Base-by-base conservation (phyloP, 2,113 vertebrate species). In the Tursiops truncatus region DNA sequence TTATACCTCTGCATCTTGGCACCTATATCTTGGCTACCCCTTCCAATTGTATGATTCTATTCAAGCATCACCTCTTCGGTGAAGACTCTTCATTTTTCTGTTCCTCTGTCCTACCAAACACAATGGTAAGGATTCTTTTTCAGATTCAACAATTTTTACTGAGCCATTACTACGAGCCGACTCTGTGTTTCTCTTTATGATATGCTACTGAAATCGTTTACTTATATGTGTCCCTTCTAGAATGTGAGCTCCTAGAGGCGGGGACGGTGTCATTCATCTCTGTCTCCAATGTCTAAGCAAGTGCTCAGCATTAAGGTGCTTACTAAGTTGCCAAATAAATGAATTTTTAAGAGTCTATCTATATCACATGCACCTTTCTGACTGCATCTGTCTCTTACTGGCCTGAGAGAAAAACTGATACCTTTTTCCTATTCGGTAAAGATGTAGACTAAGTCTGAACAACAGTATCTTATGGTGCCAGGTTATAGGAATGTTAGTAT, bases 381-480 rank as follows among this genome's bases (percentile, higher is more conserved):
- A 89, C 9, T 83, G 53, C 23, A 94, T 70, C 56, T 96, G 73
- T 94, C 81, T 97, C 28, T 71, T 38, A 76, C 2, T 56, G 76
- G 41, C 47, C 58, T 65, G 21, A 95, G 13, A 81, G 18, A 93
- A 87, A 33, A 58, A 80, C 38, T 79, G 38, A 31, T 31, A 70
- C 13, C 20, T 86, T 96, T 88, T 80, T 53, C 63, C 76, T 94
- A 23, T 36, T 86, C 62, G 38, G 76, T 38, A 85, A 94, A 94
- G 50, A 25, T 0, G 87, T 1, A 21, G 68, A 76, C 73, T 79
- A 93, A 89, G 36, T 58, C 56, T 50, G 28, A 95, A 73, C 47
- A 82, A 53, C 23, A 63, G 20, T 63, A 38, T 70, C 41, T 47
- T 80, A 74, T 18, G 15, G 11, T 33, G 36, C 28, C 15, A 36